phyloP scores from a whole-genome alignment of 2,888 invertebrate species.

The Sesia apiformis region DNA sequence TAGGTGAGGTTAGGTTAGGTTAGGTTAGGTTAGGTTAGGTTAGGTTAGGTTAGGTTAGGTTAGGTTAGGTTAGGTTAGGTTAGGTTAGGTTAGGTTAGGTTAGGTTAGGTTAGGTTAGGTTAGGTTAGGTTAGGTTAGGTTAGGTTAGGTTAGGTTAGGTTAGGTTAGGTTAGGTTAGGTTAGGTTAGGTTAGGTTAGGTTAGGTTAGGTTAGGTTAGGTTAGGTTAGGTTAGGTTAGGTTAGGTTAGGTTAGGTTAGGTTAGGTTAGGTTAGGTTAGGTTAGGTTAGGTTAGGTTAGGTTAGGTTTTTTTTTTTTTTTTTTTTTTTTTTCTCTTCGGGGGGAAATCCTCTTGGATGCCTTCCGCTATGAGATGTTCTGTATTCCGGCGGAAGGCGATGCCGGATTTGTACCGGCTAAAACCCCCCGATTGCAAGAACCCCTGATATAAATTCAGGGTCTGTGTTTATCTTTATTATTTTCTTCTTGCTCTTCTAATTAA shows the following conservation, averaged over 20 bases:
- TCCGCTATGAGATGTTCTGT: no score
- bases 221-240: constrained; percentile 1
- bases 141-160: constrained; percentile 1
- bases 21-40: background rate
- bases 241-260: constrained; percentile 1
- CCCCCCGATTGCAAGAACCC: no score
- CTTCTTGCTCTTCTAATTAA: no score
- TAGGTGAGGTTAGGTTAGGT: constrained; percentile 1
- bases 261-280: constrained; percentile 1
- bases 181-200: constrained; percentile 1
- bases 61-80: constrained; percentile 1
- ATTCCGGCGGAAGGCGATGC: no score
- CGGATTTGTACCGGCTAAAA: no score
- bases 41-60: constrained; percentile 1
- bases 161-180: constrained; percentile 1
- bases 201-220: constrained; percentile 1
- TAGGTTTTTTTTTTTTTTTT: no score
- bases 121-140: constrained; percentile 1
- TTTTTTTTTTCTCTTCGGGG: no score
- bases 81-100: constrained; percentile 1
- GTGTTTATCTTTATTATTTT: no score
- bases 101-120: constrained; percentile 1
- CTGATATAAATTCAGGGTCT: no score
- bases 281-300: constrained; percentile 1
- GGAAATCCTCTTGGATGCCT: no score